Percentiles rank a stretch among this genome's conserved stretches.
Evolutionary conservation across 2,888 invertebrate genomes (phyloP).

Genomic region (Crematogaster levior): DNA sequence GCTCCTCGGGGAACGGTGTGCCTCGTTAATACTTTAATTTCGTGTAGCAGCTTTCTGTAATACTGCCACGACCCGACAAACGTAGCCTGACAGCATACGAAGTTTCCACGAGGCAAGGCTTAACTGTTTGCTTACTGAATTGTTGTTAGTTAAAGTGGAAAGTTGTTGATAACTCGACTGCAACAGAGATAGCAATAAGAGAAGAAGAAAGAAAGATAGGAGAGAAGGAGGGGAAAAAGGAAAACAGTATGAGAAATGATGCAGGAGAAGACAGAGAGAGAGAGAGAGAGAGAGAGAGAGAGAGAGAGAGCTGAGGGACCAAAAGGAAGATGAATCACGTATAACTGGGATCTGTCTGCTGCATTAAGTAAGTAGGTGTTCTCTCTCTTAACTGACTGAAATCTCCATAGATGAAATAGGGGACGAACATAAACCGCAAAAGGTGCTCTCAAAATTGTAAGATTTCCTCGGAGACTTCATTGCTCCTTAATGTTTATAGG

Average conservation of each 20-base stretch:
- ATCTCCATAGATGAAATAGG: constrained; percentile 45
- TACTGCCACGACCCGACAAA: constrained; percentile 60
- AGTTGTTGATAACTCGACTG: constrained; percentile 80
- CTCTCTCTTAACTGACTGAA: constrained; percentile 35
- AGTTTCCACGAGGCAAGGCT: constrained; percentile 75
- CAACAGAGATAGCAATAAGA: constrained; percentile 41
- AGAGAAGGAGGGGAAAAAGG: background rate
- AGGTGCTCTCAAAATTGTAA: constrained; percentile 38
- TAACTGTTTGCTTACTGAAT: constrained; percentile 82
- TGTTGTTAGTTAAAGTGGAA: constrained; percentile 83
- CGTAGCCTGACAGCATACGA: constrained; percentile 68
- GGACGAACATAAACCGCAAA: constrained; percentile 15
- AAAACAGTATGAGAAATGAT: background rate
- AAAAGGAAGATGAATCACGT: constrained; percentile 23
- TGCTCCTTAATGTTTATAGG: constrained; percentile 32
- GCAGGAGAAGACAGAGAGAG: too few species aligned
- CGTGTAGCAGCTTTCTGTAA: constrained; percentile 54
- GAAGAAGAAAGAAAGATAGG: background rate
- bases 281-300: background rate
- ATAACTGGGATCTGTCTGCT: constrained; percentile 20
- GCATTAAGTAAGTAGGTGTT: constrained; percentile 63
- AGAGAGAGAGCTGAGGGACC: background rate
- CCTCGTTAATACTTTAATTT: constrained; percentile 75
- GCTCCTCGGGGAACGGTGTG: constrained; percentile 56
- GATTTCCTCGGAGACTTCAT: constrained; percentile 47